A percentile compares a stretch with the other conserved stretches of the same genome.
Conservation (phyloP, 2,113 vertebrate species). For the Corynorhinus townsendii region DNA sequence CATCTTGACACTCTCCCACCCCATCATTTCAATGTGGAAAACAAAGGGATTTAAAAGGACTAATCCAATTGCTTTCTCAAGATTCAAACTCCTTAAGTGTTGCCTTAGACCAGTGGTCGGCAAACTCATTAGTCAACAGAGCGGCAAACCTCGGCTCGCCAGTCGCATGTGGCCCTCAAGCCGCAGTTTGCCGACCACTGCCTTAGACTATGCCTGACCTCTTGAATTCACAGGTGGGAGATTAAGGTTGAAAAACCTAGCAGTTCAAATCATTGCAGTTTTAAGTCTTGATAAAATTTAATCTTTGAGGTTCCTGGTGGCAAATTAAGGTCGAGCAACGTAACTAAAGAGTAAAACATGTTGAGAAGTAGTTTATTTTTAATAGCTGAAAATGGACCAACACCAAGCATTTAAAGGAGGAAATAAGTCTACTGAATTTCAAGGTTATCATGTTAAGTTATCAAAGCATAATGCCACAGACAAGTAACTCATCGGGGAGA, state of each 20-base stretch:
- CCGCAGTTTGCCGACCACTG: too few species aligned
- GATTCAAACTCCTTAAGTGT: constrained; percentile 43
- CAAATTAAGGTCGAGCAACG: constrained; percentile 36
- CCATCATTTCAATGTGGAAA: constrained; percentile 44
- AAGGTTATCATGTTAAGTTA: background rate
- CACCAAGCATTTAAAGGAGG: background rate
- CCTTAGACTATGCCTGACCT: constrained; percentile 8
- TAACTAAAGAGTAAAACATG: constrained; percentile 2
- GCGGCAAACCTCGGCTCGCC: too few species aligned
- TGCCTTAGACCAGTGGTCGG: constrained; percentile 13
- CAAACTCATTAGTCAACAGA: too few species aligned
- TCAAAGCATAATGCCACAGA: background rate
- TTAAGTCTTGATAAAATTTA: constrained; percentile 39
- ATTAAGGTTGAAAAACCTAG: constrained; percentile 56
- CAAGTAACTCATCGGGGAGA: background rate
- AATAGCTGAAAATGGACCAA: constrained; percentile 35
- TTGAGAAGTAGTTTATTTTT: constrained; percentile 35
- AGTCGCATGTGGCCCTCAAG: too few species aligned
- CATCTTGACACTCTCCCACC: background rate
- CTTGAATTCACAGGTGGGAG: constrained; percentile 52
- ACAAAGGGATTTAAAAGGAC: constrained; percentile 11
- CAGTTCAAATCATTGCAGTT: background rate
- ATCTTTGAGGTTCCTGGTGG: constrained; percentile 38
- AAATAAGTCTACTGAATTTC: background rate
- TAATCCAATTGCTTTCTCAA: constrained; percentile 59